Percentiles rank a stretch among this genome's conserved stretches.
These are phyloP conservation scores for Patella vulgata DNA, from an alignment of 1,140 invertebrate genomes.

Conservation along the genomic window DNA sequence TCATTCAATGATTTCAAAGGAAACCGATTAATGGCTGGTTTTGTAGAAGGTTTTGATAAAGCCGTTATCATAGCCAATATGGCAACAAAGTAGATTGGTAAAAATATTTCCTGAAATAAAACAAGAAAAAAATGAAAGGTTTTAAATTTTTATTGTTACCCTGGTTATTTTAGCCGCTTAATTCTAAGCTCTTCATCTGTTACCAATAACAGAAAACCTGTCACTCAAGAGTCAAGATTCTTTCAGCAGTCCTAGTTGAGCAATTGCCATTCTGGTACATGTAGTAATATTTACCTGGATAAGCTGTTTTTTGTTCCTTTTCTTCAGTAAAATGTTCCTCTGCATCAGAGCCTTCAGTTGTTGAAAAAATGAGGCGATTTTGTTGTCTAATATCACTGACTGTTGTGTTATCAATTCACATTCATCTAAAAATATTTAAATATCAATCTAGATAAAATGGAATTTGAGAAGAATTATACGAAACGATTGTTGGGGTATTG, in stretches of 20 bases:
- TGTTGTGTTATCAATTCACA: no score
- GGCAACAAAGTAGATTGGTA: constrained; percentile 47
- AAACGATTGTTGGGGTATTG: no score
- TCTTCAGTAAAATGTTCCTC: constrained; percentile 52
- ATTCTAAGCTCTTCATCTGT: not conserved
- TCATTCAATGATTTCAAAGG: constrained; percentile 15
- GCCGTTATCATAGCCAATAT: constrained; percentile 42
- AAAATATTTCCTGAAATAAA: constrained; percentile 47
- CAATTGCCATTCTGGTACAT: no score
- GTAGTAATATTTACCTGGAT: constrained; percentile 45
- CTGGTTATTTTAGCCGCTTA: not conserved
- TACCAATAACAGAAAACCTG: no score
- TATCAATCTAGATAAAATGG: no score
- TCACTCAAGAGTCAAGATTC: no score
- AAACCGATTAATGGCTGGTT: constrained; percentile 28
- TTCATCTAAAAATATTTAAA: no score
- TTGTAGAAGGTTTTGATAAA: constrained; percentile 22
- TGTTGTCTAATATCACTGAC: no score
- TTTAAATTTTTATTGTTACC: no score
- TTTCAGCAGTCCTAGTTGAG: no score
- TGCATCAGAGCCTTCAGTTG: constrained; percentile 49
- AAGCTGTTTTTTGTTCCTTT: constrained; percentile 43
- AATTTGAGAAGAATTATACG: no score
- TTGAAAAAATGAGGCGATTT: constrained; percentile 24
- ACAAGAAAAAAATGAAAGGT: constrained; percentile 5